These are phyloP conservation scores for Ariolimax columbianus DNA, from an alignment of 2,888 invertebrate genomes.

Conservation along the genomic window DNA sequence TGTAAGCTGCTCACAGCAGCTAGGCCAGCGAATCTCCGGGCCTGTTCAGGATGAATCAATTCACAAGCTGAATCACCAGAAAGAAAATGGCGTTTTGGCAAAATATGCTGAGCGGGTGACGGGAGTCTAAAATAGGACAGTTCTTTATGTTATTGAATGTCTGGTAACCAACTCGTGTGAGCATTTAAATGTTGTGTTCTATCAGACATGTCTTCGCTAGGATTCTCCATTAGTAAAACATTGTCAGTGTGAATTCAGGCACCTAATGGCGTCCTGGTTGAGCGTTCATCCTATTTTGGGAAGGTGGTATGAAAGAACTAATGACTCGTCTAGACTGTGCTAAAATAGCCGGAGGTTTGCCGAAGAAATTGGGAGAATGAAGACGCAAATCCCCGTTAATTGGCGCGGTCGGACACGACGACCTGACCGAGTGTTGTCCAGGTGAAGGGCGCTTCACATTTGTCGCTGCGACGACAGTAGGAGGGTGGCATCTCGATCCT, in stretches of 20 bases:
- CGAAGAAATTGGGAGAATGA: background rate
- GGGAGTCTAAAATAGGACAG: too few relatives aligned
- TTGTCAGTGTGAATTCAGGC: background rate
- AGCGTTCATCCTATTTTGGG: background rate
- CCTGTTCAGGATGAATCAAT: too few relatives aligned
- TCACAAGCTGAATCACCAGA: too few relatives aligned
- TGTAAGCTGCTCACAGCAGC: too few relatives aligned
- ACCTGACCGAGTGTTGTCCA: background rate
- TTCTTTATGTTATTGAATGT: too few relatives aligned
- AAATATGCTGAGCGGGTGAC: too few relatives aligned
- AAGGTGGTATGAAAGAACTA: background rate
- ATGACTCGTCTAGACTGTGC: constrained; percentile 2
- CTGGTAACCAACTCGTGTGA: too few relatives aligned
- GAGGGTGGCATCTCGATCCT: background rate
- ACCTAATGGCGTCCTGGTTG: background rate
- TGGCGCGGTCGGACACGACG: background rate
- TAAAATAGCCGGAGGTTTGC: background rate
- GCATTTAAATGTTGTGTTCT: background rate
- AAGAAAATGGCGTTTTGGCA: too few relatives aligned
- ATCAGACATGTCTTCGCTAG: background rate
- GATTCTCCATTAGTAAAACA: background rate
- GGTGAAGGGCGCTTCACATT: background rate
- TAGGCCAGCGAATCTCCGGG: too few relatives aligned
- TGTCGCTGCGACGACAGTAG: background rate
- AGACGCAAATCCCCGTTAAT: background rate